Percentiles rank a stretch among this genome's conserved stretches.
These are phyloP conservation scores for Trididemnum nubilum DNA, from an alignment of 23 tunicate species.

Conservation along the genomic window DNA sequence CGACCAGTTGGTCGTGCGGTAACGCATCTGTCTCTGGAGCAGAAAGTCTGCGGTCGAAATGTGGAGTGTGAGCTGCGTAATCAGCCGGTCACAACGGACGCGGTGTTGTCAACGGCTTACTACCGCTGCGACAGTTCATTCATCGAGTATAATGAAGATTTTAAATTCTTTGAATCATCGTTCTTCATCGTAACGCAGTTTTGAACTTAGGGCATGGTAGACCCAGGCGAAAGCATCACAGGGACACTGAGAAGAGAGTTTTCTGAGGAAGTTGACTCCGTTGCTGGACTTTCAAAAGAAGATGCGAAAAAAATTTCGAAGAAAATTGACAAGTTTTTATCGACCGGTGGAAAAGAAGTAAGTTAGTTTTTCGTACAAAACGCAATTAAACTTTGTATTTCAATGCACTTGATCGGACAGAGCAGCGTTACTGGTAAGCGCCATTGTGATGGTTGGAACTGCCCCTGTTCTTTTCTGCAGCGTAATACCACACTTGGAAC, in stretches of 20 bases:
- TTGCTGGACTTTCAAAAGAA: background rate
- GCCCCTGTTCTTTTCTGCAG: no score
- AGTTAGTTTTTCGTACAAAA: no score
- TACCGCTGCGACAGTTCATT: background rate
- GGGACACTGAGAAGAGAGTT: slow-evolving; percentile 71
- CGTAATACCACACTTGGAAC: no score
- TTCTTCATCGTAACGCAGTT: no score
- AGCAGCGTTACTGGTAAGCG: no score
- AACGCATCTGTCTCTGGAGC: background rate
- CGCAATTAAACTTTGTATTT: no score
- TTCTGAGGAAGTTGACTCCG: slow-evolving; percentile 62
- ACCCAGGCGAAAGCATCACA: slow-evolving; percentile 71
- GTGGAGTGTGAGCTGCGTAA: no score
- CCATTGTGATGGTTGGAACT: no score
- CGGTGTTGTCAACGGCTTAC: background rate
- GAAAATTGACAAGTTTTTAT: slow-evolving; percentile 33
- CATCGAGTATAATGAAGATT: no score
- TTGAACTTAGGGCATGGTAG: slow-evolving; percentile 80
- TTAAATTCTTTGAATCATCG: no score
- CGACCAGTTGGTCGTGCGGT: no score
- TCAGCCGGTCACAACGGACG: background rate
- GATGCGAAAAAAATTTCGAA: slow-evolving; percentile 15
- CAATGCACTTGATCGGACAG: no score
- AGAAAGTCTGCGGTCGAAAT: background rate
- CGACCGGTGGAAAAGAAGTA: slow-evolving; percentile 13